These are phyloP conservation scores for Galaxea fascicularis DNA, from an alignment of 92 coral and sea anemone genomes.

Conservation along the genomic window DNA sequence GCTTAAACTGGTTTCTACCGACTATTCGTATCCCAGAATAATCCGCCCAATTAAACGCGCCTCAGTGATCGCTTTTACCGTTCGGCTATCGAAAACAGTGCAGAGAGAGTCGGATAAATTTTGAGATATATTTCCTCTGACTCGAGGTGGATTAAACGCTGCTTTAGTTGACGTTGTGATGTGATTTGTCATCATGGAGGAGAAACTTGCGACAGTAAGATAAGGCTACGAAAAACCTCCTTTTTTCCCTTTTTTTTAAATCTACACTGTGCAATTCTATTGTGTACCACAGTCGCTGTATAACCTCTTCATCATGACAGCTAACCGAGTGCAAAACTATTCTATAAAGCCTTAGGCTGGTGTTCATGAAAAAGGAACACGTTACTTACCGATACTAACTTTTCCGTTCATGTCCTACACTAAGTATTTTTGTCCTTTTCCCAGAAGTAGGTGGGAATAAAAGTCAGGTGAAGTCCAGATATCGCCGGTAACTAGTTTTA, in stretches of 20 bases:
- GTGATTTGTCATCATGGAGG: neutral
- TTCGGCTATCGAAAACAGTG: neutral
- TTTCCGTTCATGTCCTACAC: neutral
- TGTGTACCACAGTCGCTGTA: neutral
- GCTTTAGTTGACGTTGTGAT: neutral
- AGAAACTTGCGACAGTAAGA: neutral
- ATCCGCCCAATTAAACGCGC: neutral
- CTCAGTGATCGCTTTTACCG: neutral
- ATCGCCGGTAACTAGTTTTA: neutral
- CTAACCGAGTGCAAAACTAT: neutral
- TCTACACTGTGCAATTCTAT: neutral
- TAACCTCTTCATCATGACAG: neutral
- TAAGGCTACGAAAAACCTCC: neutral
- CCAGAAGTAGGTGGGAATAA: neutral
- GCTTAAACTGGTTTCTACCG: too few species aligned
- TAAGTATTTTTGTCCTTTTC: neutral
- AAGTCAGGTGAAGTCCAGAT: neutral
- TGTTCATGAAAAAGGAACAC: neutral
- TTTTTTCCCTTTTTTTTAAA: neutral
- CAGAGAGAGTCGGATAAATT: neutral
- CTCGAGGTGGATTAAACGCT: neutral
- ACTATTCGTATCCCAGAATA: neutral
- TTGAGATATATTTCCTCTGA: neutral
- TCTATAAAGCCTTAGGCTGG: neutral
- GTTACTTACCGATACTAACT: neutral